These are phyloP conservation scores for Arvicanthis niloticus DNA, from an alignment of 2,113 vertebrate species.

Conservation along the genomic window DNA sequence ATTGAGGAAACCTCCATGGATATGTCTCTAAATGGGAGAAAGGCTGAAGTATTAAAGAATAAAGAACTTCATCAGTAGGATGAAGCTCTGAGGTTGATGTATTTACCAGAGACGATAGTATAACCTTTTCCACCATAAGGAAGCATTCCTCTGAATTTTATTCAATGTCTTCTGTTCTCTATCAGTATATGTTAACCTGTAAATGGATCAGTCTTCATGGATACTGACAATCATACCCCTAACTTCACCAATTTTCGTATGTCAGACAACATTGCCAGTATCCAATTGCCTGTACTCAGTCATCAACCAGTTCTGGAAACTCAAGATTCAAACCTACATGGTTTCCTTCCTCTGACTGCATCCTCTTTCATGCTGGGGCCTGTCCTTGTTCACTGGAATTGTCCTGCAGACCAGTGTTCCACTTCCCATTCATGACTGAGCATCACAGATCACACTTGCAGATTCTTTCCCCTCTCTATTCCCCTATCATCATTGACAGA, in stretches of 20 bases:
- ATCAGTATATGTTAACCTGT: not conserved
- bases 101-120: accelerated
- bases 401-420: not conserved
- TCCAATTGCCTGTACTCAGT: not conserved
- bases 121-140: not conserved
- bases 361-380: not conserved
- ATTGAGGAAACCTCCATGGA: not conserved
- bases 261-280: not conserved
- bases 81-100: not conserved
- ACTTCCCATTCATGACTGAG: not conserved
- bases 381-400: not conserved
- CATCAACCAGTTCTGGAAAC: not conserved
- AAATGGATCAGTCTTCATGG: not conserved
- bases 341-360: accelerated
- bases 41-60: not conserved
- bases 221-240: not conserved
- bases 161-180: not conserved
- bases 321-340: not conserved
- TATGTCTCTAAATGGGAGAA: not conserved
- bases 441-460: not conserved
- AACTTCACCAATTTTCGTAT: not conserved
- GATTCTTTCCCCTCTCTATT: not conserved
- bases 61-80: not conserved
- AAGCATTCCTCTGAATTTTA: not conserved
- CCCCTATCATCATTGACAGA: not conserved